Base-by-base conservation (phyloP, 1,140 invertebrate species). In the Papilio glaucus region DNA sequence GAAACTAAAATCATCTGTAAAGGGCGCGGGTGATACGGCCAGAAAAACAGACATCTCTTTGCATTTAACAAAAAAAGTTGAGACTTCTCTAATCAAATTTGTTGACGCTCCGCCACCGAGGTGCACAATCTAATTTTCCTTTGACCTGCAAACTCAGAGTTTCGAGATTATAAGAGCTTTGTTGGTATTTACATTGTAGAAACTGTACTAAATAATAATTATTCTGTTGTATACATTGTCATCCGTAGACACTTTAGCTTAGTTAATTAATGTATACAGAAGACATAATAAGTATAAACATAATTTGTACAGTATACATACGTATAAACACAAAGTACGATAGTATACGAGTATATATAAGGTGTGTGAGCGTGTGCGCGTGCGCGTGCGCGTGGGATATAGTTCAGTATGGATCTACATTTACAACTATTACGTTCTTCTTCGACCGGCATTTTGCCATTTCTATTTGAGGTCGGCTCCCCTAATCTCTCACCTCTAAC, bases 61-160 rank as follows among this genome's bases (percentile, higher is more conserved):
- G 29, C 29, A 33, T 33, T 33, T 33, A 33, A 3, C 6, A 33
- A 33, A 2, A 33, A 33, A 33, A 33, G 29, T 33, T 6, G 29
- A 33, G 29, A 33, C 29, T 24, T 24, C 49, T 57, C 21, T 57
- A 57, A 57, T 24, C 49, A 57, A 57, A 57, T 57, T 42, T 57
- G 49, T 57, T 57, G 49, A 24, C 49, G 9, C 49, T 57, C 21
- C 49, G 18, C 21, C 49, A 10, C 49, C 24, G 15, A 57, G 12
- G 18, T 45, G 7, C 6, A 33, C 29, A 45, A n/a, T 24, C 21
- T 57, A 24, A 57, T 57, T 57, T 57, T 24, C 49, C 49, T 57
- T 57, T 57, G 21, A 57, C 18, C 49, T 57, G 49, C 18, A 18
- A 24, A 49, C 45, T 21, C 6, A 4, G 45, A 18, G 18, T 57